These are phyloP conservation scores for Diglossa brunneiventris DNA, from an alignment of 2,113 vertebrate species.

Conservation along the genomic window DNA sequence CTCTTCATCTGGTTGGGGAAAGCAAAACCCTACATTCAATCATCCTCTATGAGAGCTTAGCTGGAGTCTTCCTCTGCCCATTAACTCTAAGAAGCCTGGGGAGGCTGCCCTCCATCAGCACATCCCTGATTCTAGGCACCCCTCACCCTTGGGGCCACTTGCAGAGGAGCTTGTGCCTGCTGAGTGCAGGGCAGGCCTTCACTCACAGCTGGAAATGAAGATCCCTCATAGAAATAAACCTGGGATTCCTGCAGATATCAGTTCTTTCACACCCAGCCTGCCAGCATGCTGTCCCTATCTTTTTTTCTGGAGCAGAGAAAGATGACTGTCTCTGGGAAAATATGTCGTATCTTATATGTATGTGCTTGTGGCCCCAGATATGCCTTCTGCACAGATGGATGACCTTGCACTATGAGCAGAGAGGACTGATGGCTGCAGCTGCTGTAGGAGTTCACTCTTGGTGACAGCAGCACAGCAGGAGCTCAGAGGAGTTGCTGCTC, in stretches of 20 bases:
- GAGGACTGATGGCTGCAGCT: not conserved
- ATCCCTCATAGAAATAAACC: not conserved
- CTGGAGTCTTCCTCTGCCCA: not conserved
- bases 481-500: not conserved
- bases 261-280: not conserved
- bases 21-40: not conserved
- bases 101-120: not conserved
- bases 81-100: not conserved
- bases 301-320: not conserved
- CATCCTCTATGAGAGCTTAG: not conserved
- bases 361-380: not conserved
- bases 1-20: not conserved
- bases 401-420: not conserved
- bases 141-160: not conserved
- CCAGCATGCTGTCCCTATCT: not conserved
- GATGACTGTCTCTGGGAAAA: not conserved
- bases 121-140: not conserved
- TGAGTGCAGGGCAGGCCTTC: not conserved
- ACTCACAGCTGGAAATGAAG: not conserved
- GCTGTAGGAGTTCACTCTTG: not conserved
- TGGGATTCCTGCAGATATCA: not conserved
- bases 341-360: not conserved
- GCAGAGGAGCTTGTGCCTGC: accelerated
- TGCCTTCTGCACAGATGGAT: not conserved
- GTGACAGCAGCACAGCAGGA: not conserved